phyloP scores from a whole-genome alignment of 2,113 vertebrate species.

The Cryptotis parvus region DNA sequence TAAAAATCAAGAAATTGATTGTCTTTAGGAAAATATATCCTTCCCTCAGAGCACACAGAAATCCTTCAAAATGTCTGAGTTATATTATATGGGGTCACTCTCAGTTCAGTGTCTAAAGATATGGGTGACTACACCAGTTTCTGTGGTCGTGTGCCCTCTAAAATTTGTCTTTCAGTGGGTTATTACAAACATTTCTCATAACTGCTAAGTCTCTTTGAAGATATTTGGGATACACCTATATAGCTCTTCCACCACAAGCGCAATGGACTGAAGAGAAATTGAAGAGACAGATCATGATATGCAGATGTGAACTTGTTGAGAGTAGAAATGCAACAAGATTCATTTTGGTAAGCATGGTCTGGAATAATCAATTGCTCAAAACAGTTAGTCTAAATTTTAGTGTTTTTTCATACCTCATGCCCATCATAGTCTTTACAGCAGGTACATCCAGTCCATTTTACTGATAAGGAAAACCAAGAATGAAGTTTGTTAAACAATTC shows the following conservation, averaged over 20 bases:
- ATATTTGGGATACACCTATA: not conserved
- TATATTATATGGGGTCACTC: not conserved
- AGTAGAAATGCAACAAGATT: slow-evolving; percentile 1
- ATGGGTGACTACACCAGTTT: not conserved
- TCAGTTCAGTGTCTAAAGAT: not conserved
- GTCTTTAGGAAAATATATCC: not conserved
- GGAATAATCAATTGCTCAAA: not conserved
- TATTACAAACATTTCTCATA: not conserved
- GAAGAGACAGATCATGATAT: too few species aligned
- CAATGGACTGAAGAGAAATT: too few species aligned
- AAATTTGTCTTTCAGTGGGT: not conserved
- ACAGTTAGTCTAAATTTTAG: not conserved
- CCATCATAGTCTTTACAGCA: not conserved
- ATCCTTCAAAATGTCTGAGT: not conserved
- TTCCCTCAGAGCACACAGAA: not conserved
- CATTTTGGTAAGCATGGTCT: not conserved
- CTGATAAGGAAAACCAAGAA: not conserved
- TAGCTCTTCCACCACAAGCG: not conserved
- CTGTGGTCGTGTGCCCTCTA: not conserved
- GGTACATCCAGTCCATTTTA: not conserved
- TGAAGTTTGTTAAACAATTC: not conserved
- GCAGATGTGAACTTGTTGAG: not conserved
- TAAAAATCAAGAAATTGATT: not conserved
- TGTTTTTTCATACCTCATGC: not conserved
- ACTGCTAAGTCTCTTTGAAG: not conserved